A percentile compares a stretch with the other conserved stretches of the same genome.
Evolutionary conservation across 2,113 vertebrate genomes (phyloP).

Genomic region (Myocastor coypus): DNA sequence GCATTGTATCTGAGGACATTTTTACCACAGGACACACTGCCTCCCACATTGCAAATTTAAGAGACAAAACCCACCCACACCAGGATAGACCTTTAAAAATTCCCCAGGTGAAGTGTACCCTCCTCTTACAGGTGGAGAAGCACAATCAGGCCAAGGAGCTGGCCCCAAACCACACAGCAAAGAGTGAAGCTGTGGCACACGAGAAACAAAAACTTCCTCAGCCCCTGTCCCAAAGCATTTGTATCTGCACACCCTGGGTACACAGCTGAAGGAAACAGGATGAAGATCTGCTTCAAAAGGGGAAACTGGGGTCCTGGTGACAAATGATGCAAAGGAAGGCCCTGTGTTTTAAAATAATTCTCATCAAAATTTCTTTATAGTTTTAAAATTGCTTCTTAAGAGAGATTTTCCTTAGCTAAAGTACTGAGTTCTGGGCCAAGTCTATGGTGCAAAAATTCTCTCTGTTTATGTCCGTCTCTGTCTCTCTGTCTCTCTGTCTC

Average conservation of each 20-base stretch:
- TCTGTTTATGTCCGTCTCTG: not conserved
- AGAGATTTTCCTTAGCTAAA: not conserved
- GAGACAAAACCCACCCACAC: not conserved
- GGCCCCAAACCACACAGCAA: not conserved
- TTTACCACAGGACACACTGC: not conserved
- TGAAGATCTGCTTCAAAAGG: not conserved
- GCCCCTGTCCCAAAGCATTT: not conserved
- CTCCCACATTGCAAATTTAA: not conserved
- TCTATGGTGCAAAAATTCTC: not conserved
- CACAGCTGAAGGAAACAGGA: not conserved
- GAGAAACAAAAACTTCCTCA: not conserved
- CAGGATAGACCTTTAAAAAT: not conserved
- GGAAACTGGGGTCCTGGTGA: not conserved
- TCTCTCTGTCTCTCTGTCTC: no score
- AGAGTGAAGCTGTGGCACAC: not conserved
- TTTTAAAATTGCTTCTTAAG: not conserved
- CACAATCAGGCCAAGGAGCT: not conserved
- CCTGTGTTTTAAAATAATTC: not conserved
- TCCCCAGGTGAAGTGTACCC: rapidly evolving
- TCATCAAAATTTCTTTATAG: not conserved
- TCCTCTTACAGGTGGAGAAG: not conserved
- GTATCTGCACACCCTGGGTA: not conserved
- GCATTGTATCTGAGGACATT: rapidly evolving
- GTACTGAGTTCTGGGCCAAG: not conserved
- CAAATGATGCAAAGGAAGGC: not conserved